A percentile compares a stretch with the other conserved stretches of the same genome.
Evolutionary conservation across 2,888 invertebrate species (phyloP).

Genomic region (Napeogenes inachia): DNA sequence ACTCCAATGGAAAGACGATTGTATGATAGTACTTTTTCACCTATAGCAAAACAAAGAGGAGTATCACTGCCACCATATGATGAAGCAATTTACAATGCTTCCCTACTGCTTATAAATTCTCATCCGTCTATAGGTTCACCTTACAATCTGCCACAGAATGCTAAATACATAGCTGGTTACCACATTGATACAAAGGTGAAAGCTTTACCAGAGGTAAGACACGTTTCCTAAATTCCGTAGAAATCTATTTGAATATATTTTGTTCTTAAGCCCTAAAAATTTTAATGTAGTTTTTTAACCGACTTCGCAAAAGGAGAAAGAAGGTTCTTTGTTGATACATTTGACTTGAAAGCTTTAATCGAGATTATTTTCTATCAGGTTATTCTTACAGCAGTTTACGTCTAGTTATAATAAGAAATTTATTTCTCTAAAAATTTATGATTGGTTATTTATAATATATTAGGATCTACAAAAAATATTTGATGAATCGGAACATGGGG

Average conservation of each 20-base stretch:
- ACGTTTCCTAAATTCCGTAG: background rate
- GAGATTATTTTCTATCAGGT: too few relatives aligned
- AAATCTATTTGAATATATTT: too few relatives aligned
- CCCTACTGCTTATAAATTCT: conserved; percentile 49
- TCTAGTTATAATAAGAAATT: too few relatives aligned
- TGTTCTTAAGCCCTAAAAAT: too few relatives aligned
- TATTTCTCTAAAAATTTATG: background rate
- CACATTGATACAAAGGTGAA: conserved; percentile 46
- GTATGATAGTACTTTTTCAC: conserved; percentile 40
- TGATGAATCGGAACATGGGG: conserved; percentile 49
- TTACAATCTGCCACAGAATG: conserved; percentile 45
- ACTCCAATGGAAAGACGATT: conserved; percentile 39
- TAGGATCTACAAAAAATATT: conserved; percentile 59
- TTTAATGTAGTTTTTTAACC: too few relatives aligned
- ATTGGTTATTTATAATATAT: conserved; percentile 16
- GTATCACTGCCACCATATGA: conserved; percentile 45
- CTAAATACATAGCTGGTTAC: conserved; percentile 51
- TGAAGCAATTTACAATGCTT: conserved; percentile 47
- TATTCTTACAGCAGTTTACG: too few relatives aligned
- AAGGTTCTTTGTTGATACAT: too few relatives aligned
- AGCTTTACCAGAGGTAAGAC: conserved; percentile 48
- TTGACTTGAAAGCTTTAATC: too few relatives aligned
- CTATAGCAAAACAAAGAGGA: conserved; percentile 46
- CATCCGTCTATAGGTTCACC: conserved; percentile 44
- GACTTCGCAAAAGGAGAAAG: too few relatives aligned